phyloP scores from a whole-genome alignment of 2,797 vertebrate genomes.

The Distichodus sexfasciatus region DNA sequence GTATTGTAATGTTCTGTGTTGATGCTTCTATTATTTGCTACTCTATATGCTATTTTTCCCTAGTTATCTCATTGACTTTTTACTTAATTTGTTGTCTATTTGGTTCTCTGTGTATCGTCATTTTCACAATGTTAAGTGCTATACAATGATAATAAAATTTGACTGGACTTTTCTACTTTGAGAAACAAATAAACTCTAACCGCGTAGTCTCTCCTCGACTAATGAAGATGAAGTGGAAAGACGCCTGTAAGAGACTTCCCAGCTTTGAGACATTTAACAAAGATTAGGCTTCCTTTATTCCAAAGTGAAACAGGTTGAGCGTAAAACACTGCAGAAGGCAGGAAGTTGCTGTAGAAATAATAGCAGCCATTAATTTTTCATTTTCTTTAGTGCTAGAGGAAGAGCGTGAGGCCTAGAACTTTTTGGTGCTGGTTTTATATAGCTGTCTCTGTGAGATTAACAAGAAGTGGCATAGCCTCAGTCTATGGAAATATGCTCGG shows the following conservation, averaged over 20 bases:
- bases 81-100: too few species aligned
- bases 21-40: too few species aligned
- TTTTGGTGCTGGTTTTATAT: constrained; percentile 7
- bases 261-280: constrained; percentile 17
- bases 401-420: constrained; percentile 6
- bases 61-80: too few species aligned
- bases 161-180: too few species aligned
- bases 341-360: constrained; percentile 20
- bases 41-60: too few species aligned
- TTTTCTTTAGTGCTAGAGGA: not conserved
- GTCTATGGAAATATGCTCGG: not conserved
- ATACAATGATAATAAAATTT: too few species aligned
- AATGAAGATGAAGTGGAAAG: not conserved
- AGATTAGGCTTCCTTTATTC: not conserved
- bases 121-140: too few species aligned
- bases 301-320: constrained; percentile 2
- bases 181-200: constrained; percentile 2
- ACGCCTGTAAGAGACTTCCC: not conserved
- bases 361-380: constrained; percentile 25
- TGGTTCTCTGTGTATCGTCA: too few species aligned
- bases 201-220: not conserved
- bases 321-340: constrained; percentile 17
- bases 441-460: constrained; percentile 9
- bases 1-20: too few species aligned
- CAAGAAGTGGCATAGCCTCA: constrained; percentile 1